Evolutionary conservation across 2,888 invertebrate genomes (phyloP), one percentile per base, ranked within the genome.

Genomic region (Drosophila pseudotakahashii): DNA sequence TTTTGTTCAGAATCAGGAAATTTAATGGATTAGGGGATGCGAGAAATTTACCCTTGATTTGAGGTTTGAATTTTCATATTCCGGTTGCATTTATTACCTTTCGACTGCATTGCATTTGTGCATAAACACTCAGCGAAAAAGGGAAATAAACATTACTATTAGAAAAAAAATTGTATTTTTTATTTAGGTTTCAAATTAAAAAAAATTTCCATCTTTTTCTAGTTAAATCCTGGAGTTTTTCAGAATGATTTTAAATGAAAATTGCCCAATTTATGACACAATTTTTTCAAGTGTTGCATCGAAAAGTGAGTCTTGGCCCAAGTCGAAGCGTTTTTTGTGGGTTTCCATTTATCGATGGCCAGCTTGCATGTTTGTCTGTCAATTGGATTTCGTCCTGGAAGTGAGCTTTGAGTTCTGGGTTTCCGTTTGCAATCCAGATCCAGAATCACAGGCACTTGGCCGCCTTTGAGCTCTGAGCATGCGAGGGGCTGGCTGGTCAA

Each of bases 11-110:
- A 57, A 79, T 41, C 72, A 69, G 77, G 59, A 81, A 79, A 71
- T 79, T 73, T 75, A 71, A 75, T 61, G 70, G 62, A 70, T 75
- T 75, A 66, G 59, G 55, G 74, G 72, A 79, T 75, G 66, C 68
- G 59, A 66, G 66, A 77, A 75, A 81, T 81, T 73, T 64, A 75
- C 58, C 72, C 68, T 74, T 66, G 82, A 82, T 76, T 81, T 74
- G 67, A 60, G 66, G 68, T 73, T 66, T 75, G 79, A 68, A 51
- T 78, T 68, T 66, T 57, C 42, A 55, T 44, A 60, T 60, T 68
- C 59, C 44, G 41, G 41, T 47, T 51, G 51, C 58, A 54, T 53
- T 36, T 51, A 51, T 62, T 44, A 44, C 39, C 54, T 74, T 14
- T 39, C 50, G 36, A 19, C 39, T 10, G 6, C 13, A 14, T 36